A percentile compares a stretch with the other conserved stretches of the same genome.
Conservation (phyloP, 2,888 invertebrate genomes). For the Oegoconia quadripuncta region DNA sequence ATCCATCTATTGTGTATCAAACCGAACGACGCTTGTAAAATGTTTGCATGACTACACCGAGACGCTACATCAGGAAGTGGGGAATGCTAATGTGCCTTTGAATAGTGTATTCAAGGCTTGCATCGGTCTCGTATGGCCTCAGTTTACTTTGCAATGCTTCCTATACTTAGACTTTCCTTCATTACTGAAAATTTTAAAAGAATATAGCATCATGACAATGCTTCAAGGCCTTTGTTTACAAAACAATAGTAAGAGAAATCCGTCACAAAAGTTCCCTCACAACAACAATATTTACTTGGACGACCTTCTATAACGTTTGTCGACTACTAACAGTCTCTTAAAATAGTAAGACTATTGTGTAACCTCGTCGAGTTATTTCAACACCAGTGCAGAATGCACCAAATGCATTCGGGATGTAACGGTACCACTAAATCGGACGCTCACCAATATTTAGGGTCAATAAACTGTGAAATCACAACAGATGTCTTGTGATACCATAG, state of each 20-base stretch:
- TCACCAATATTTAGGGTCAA: slow-evolving; percentile 41
- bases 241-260: slow-evolving; percentile 7
- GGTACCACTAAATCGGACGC: slow-evolving; percentile 46
- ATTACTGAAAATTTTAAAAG: slow-evolving; percentile 26
- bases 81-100: slow-evolving; percentile 74
- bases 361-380: slow-evolving; percentile 47
- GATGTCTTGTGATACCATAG: slow-evolving; percentile 4
- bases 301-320: slow-evolving; percentile 38
- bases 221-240: background rate
- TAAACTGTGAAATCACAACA: slow-evolving; percentile 31
- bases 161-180: slow-evolving; percentile 42
- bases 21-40: slow-evolving; percentile 38
- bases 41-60: slow-evolving; percentile 48
- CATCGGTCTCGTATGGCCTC: slow-evolving; percentile 64
- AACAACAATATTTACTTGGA: slow-evolving; percentile 32
- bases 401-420: slow-evolving; percentile 55
- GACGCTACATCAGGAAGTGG: slow-evolving; percentile 66
- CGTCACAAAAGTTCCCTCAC: slow-evolving; percentile 27
- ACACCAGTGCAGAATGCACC: slow-evolving; percentile 42
- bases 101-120: slow-evolving; percentile 73
- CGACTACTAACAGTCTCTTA: slow-evolving; percentile 47
- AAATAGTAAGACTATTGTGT: slow-evolving; percentile 56
- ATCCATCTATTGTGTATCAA: slow-evolving; percentile 39
- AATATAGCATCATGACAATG: too few relatives aligned
- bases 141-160: slow-evolving; percentile 62